These are phyloP conservation scores for Nyctibius grandis DNA, from an alignment of 2,797 vertebrate species.

Conservation along the genomic window DNA sequence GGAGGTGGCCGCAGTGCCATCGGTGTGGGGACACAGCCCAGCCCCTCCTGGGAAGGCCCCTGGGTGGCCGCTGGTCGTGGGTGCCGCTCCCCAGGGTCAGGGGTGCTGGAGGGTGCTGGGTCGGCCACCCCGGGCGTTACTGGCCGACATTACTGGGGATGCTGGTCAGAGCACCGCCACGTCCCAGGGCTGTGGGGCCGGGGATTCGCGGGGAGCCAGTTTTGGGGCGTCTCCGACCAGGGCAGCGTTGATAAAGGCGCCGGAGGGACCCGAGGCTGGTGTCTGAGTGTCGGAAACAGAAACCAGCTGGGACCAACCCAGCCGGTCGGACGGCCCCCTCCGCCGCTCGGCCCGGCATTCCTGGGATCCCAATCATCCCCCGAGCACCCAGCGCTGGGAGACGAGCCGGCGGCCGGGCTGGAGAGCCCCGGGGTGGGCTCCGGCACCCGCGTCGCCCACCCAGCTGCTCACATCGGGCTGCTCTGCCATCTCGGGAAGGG, in stretches of 20 bases:
- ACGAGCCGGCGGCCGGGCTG: neutral
- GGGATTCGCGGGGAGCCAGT: neutral
- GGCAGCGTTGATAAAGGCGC: constrained; percentile 31
- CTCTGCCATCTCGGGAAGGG: too few relatives aligned
- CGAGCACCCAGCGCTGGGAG: neutral
- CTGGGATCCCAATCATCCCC: constrained; percentile 47
- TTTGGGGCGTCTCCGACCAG: neutral
- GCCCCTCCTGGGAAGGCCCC: neutral
- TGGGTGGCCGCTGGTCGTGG: rapidly evolving
- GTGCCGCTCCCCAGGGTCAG: neutral
- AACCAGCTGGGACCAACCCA: constrained; percentile 64
- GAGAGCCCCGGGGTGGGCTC: constrained; percentile 21
- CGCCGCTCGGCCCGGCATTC: constrained; percentile 36
- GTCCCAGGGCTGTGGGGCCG: neutral
- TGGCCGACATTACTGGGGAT: neutral
- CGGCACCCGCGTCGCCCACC: neutral
- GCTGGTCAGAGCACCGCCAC: neutral
- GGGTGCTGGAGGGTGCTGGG: neutral
- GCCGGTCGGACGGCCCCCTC: constrained; percentile 65
- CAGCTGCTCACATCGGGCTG: neutral
- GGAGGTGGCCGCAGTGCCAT: neutral
- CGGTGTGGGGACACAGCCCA: too few relatives aligned
- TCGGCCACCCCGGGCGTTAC: neutral
- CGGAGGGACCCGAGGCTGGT: constrained; percentile 34
- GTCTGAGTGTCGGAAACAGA: constrained; percentile 64